Conservation (phyloP, 2,797 vertebrate species). For the Catharus ustulatus region DNA sequence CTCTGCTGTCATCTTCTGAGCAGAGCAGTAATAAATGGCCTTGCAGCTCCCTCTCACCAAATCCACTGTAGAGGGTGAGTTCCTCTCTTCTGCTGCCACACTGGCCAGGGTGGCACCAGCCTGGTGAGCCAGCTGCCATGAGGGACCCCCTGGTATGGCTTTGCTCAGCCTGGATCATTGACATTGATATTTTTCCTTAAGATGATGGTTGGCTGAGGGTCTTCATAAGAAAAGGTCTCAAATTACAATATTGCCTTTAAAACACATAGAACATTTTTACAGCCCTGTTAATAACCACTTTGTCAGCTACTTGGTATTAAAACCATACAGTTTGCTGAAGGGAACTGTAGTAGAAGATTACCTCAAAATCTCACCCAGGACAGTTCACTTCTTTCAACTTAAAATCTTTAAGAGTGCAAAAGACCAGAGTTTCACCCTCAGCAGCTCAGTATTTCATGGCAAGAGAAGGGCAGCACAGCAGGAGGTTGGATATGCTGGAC, state of each 20-base stretch:
- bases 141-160: not conserved
- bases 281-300: not conserved
- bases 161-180: not conserved
- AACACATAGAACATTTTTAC: fast-evolving
- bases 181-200: not conserved
- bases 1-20: not conserved
- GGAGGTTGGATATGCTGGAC: fast-evolving
- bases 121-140: not conserved
- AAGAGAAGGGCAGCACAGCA: not conserved
- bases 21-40: not conserved
- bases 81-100: fast-evolving
- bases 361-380: not conserved
- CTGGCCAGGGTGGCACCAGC: not conserved
- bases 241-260: not conserved
- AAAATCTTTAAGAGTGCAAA: not conserved
- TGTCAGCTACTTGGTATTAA: not conserved
- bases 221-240: not conserved
- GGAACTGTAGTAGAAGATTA: not conserved
- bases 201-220: not conserved
- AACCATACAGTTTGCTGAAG: not conserved
- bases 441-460: not conserved
- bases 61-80: fast-evolving
- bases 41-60: fast-evolving
- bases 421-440: not conserved
- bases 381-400: not conserved